Percentiles rank a stretch among this genome's conserved stretches.
These are phyloP conservation scores for Hololepta plana DNA, from an alignment of 2,888 invertebrate species.

Conservation along the genomic window DNA sequence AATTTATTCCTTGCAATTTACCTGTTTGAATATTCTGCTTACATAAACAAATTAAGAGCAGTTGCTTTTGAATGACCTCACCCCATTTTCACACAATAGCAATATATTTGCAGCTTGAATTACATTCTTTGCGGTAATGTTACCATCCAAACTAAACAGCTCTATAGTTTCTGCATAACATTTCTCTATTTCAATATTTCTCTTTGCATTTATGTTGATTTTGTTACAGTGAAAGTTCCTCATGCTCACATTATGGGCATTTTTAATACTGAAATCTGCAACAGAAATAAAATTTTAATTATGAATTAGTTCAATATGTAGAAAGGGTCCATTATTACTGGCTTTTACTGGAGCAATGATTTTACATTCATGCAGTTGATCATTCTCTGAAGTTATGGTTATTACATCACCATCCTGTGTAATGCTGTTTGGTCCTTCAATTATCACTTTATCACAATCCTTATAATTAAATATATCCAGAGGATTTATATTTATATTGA, in stretches of 20 bases:
- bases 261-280: no score
- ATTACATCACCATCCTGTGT: no score
- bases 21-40: conserved; percentile 19
- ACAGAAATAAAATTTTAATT: conserved; percentile 5
- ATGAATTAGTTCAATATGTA: conserved; percentile 7
- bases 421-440: no score
- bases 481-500: conserved; percentile 17
- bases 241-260: no score
- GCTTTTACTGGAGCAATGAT: conserved; percentile 24
- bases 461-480: conserved; percentile 20
- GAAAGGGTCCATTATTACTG: no score
- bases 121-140: conserved; percentile 17
- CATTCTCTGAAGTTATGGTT: no score
- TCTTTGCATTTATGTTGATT: conserved; percentile 13
- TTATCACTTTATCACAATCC: conserved; percentile 17
- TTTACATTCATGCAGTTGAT: no score
- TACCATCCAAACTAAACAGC: conserved; percentile 11
- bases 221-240: no score
- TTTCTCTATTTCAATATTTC: conserved; percentile 17
- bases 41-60: conserved; percentile 8
- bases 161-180: conserved; percentile 18
- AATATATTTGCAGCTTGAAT: conserved; percentile 17
- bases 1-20: conserved; percentile 16
- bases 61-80: conserved; percentile 12
- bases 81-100: conserved; percentile 11